phyloP scores from a whole-genome alignment of 2,888 invertebrate genomes.

The Nineta flava region DNA sequence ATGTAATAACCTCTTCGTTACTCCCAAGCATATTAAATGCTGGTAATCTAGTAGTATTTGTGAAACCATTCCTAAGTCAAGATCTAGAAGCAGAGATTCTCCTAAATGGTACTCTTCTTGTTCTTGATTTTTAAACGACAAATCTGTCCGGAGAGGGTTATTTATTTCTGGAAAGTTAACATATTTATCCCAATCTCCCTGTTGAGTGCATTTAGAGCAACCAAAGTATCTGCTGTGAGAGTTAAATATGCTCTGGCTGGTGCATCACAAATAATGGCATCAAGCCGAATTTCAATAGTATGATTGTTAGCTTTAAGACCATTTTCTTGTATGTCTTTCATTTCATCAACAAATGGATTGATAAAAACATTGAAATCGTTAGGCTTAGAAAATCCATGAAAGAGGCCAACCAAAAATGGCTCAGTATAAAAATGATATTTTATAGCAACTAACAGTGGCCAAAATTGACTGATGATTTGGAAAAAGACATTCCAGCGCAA shows the following conservation, averaged over 20 bases:
- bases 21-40: constrained; percentile 13
- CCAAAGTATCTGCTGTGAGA: constrained; percentile 15
- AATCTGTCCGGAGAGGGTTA: constrained; percentile 8
- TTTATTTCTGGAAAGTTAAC: constrained; percentile 7
- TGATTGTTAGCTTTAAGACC: background rate
- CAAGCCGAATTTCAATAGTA: constrained; percentile 4
- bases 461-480: constrained; percentile 15
- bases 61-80: constrained; percentile 12
- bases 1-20: constrained; percentile 12
- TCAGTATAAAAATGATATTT: constrained; percentile 7
- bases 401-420: constrained; percentile 10
- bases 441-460: constrained; percentile 13
- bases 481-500: constrained; percentile 15
- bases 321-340: constrained; percentile 3
- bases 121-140: constrained; percentile 7
- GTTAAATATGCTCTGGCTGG: constrained; percentile 14
- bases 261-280: constrained; percentile 15
- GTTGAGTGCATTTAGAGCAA: constrained; percentile 15
- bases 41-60: constrained; percentile 10
- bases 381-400: constrained; percentile 13
- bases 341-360: constrained; percentile 13
- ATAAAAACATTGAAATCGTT: constrained; percentile 12
- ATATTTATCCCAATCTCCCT: constrained; percentile 10
- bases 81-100: constrained; percentile 11
- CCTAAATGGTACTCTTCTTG: constrained; percentile 12